phyloP scores from a whole-genome alignment of 2,113 vertebrate species.

The Trochalopteron elliotii region DNA sequence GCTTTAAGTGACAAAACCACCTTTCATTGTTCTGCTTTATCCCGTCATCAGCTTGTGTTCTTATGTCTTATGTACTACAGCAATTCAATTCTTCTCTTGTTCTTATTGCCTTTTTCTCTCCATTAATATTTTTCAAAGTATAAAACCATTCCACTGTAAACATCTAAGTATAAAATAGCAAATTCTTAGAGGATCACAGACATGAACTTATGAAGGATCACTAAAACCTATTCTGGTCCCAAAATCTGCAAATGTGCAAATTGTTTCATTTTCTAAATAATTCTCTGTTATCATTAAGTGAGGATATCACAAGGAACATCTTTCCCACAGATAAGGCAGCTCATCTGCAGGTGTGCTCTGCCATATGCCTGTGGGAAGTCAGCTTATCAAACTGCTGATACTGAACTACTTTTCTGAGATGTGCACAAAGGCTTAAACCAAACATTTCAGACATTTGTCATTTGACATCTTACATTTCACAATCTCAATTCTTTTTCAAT shows the following conservation, averaged over 20 bases:
- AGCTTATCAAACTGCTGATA: not conserved
- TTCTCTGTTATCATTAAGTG: not conserved
- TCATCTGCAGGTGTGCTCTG: not conserved
- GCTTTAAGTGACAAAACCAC: not conserved
- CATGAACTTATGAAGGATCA: not conserved
- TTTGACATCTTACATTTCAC: not conserved
- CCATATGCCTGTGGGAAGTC: not conserved
- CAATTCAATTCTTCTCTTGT: not conserved
- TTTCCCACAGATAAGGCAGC: not conserved
- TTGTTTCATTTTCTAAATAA: not conserved
- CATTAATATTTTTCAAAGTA: not conserved
- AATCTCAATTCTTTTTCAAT: not conserved
- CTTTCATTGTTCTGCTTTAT: not conserved
- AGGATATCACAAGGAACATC: not conserved
- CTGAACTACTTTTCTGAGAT: not conserved
- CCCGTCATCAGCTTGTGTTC: not conserved
- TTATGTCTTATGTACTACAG: not conserved
- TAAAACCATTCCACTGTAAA: not conserved
- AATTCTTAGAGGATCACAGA: not conserved
- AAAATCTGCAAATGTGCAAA: not conserved
- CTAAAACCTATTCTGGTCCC: not conserved
- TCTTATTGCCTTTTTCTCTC: not conserved
- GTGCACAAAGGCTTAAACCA: not conserved
- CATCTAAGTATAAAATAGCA: not conserved
- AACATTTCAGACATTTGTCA: not conserved